phyloP scores from a whole-genome alignment of 2,113 vertebrate species.

The Hemiscyllium ocellatum region DNA sequence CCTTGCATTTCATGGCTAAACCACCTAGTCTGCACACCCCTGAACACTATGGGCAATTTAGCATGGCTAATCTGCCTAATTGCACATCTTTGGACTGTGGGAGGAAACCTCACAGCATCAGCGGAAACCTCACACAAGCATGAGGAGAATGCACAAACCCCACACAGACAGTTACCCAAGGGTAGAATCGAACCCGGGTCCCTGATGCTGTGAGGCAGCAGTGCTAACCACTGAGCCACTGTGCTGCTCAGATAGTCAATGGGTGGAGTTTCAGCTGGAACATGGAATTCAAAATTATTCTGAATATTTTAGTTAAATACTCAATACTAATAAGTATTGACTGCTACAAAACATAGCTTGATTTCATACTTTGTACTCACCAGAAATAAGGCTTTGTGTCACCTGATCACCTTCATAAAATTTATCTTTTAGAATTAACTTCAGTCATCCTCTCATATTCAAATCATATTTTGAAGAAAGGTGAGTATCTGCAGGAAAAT shows the following conservation, averaged over 20 bases:
- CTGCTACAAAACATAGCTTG: not conserved
- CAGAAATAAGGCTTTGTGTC: not conserved
- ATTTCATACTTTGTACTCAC: not conserved
- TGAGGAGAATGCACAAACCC: too few species aligned
- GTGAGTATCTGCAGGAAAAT: constrained; percentile 39
- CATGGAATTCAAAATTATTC: not conserved
- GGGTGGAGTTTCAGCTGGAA: not conserved
- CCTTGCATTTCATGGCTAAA: too few species aligned
- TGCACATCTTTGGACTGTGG: too few species aligned
- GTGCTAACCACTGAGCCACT: too few species aligned
- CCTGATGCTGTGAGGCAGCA: too few species aligned
- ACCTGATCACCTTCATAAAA: not conserved
- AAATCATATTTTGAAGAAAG: constrained; percentile 39
- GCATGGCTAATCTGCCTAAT: too few species aligned
- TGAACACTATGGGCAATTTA: too few species aligned
- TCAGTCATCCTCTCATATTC: constrained; percentile 3
- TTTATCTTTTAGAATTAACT: not conserved
- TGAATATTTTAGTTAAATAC: not conserved
- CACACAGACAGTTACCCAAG: too few species aligned
- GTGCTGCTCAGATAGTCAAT: not conserved
- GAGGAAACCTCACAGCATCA: too few species aligned
- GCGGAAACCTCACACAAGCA: too few species aligned
- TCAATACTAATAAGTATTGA: not conserved
- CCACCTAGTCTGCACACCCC: too few species aligned
- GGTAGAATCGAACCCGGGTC: too few species aligned